Conservation (phyloP, 2,888 invertebrate species). For the Timandra comae region DNA sequence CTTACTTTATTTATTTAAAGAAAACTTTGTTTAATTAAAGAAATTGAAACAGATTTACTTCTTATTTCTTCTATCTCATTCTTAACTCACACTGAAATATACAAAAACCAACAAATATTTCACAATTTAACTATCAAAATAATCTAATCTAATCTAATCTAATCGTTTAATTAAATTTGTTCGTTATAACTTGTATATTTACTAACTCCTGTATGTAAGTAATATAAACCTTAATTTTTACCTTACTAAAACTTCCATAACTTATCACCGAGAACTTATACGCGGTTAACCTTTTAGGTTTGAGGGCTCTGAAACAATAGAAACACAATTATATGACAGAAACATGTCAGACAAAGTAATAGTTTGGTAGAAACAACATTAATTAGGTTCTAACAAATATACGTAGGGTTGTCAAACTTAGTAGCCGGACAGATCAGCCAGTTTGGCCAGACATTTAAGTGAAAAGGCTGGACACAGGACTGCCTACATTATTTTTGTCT, state of each 20-base stretch:
- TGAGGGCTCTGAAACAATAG: constrained; percentile 43
- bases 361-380: too few relatives aligned
- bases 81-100: too few relatives aligned
- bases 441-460: background rate
- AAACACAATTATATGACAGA: background rate
- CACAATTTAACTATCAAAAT: background rate
- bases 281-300: constrained; percentile 49
- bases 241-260: constrained; percentile 56
- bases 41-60: too few relatives aligned
- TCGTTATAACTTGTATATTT: too few relatives aligned
- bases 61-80: too few relatives aligned
- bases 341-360: too few relatives aligned
- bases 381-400: background rate
- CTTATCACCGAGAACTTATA: constrained; percentile 60
- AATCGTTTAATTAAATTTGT: background rate
- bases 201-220: too few relatives aligned
- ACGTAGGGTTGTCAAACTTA: background rate
- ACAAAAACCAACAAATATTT: too few relatives aligned
- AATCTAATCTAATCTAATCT: background rate
- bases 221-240: constrained; percentile 24
- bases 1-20: background rate
- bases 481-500: background rate
- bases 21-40: background rate
- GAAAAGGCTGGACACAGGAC: background rate
- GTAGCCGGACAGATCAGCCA: too few relatives aligned